Evolutionary conservation across 2,113 vertebrate species (phyloP), one percentile per base, ranked within the genome.

Genomic region (Dicrurus megarhynchus): DNA sequence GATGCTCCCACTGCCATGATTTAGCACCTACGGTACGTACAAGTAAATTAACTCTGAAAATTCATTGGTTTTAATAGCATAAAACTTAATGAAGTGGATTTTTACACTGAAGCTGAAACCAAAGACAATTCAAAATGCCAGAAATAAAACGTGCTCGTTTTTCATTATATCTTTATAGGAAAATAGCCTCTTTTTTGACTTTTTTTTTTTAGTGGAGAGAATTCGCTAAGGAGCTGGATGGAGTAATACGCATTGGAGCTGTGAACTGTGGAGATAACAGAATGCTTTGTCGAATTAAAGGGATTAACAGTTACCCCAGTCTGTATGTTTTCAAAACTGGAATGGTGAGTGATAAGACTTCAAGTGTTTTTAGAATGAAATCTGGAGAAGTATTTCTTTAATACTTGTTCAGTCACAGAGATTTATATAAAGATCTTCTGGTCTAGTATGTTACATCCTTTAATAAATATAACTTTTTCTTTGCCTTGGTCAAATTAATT

Each of bases 231-330:
- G 99, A 99, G 96, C 99, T 99, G 98, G 99, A 99, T 79, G 99
- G 99, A 41, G 98, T 99, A 73, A 98, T 99, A 83, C 97, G 99
- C 64, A 99, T 99, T 21, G 99, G 99, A 87, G 99, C 99, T 2
- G 99, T 99, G 61, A 99, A 99, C 97, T 99, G 99, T 93, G 99
- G 99, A 2, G 99, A 99, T 97, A 99, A 99, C 59, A 98, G 99
- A 93, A 98, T 98, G 93, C 98, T 99, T 35, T 99, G 99, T 93
- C 97, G 99, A 90, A 99, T 98, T 87, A 99, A 98, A 96, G 99
- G 99, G 41, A 99, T 99, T 96, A 99, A 95, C 97, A 99, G 99
- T 92, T 99, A 99, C 74, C 99, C 99, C 33, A 99, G 99, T 80
- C 98, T 99, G 60, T 98, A 98, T 27, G 57, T 99, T 49, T 99